These are phyloP conservation scores for Callinectes sapidus DNA, from an alignment of 2,888 invertebrate genomes.

Conservation along the genomic window DNA sequence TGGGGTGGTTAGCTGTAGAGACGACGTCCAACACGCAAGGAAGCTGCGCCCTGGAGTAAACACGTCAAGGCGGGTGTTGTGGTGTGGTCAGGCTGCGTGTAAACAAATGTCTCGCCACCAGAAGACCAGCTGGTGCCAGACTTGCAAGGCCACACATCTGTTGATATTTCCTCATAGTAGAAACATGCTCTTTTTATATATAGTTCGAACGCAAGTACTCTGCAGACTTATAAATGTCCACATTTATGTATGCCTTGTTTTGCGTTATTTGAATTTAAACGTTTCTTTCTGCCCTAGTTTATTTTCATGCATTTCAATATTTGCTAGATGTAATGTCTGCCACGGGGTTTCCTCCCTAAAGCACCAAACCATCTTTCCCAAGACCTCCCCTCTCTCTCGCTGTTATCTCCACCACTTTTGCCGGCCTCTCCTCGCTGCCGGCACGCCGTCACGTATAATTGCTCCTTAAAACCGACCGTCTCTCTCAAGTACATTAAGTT, in stretches of 20 bases:
- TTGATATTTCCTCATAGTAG: neutral
- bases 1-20: neutral
- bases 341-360: neutral
- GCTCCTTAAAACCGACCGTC: too few species aligned
- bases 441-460: neutral
- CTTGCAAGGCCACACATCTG: neutral
- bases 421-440: neutral
- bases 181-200: too few species aligned
- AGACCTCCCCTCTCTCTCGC: neutral
- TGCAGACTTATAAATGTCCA: too few species aligned
- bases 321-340: neutral
- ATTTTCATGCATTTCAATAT: neutral
- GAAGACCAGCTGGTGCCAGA: neutral
- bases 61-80: conserved; percentile 24
- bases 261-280: too few species aligned
- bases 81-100: neutral
- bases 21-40: neutral
- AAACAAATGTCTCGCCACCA: neutral
- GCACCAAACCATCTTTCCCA: neutral
- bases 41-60: neutral
- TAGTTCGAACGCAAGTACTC: too few species aligned
- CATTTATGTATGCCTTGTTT: too few species aligned
- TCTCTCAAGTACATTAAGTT: too few species aligned
- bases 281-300: too few species aligned
- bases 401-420: neutral